These are phyloP conservation scores for Osmerus mordax DNA, from an alignment of 2,113 vertebrate species.

Conservation along the genomic window DNA sequence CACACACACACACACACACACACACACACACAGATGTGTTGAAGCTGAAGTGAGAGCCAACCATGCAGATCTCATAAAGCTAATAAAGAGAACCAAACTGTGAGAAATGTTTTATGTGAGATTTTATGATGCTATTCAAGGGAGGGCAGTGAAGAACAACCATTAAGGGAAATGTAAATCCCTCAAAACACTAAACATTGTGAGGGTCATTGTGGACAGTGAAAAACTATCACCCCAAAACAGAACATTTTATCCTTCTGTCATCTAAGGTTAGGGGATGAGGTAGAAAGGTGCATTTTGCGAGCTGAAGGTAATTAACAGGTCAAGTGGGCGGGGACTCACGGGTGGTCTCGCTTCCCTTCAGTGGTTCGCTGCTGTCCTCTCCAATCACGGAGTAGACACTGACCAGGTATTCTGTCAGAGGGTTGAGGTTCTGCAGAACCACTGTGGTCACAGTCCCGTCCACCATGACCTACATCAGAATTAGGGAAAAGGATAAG, in stretches of 20 bases:
- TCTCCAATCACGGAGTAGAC: constrained; percentile 90
- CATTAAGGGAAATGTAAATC: constrained; percentile 25
- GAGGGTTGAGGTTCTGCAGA: constrained; percentile 80
- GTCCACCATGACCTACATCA: constrained; percentile 82
- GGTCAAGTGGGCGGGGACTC: constrained; percentile 53
- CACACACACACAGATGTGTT: not conserved
- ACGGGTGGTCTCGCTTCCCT: constrained; percentile 88
- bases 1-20: not conserved
- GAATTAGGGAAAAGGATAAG: constrained; percentile 9
- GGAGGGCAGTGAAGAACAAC: constrained; percentile 17
- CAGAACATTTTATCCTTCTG: too few species aligned
- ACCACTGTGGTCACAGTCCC: constrained; percentile 83
- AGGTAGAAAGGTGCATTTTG: too few species aligned
- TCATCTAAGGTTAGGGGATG: too few species aligned
- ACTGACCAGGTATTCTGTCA: constrained; percentile 86
- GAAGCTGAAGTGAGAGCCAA: not conserved
- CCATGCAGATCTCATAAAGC: not conserved
- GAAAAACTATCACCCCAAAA: too few species aligned
- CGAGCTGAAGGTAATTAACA: not conserved
- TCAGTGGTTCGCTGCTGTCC: constrained; percentile 88
- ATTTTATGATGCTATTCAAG: constrained; percentile 27
- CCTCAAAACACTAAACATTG: not conserved
- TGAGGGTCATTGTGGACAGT: constrained; percentile 2
- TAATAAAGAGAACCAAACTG: constrained; percentile 7
- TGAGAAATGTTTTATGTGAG: constrained; percentile 17